These are phyloP conservation scores for Drosophila sp. DNA, from an alignment of 1,140 invertebrate species.

Conservation along the genomic window DNA sequence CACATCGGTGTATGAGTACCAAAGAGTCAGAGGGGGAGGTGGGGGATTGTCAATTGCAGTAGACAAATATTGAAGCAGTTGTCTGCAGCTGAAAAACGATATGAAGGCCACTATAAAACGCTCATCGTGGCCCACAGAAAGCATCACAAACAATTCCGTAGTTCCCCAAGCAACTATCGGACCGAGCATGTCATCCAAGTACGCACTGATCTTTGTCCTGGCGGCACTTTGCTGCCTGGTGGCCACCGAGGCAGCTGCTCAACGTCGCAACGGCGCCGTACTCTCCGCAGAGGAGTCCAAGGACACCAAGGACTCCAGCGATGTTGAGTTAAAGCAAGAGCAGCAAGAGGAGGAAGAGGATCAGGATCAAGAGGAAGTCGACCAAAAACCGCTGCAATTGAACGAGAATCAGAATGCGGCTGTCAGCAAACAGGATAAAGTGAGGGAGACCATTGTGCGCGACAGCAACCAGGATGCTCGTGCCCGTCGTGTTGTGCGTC, in stretches of 20 bases:
- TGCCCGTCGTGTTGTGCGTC: constrained; percentile 64
- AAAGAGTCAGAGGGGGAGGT: not conserved
- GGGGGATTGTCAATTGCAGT: constrained; percentile 37
- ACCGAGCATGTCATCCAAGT: constrained; percentile 57
- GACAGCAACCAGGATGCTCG: constrained; percentile 63
- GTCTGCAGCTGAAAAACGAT: not conserved
- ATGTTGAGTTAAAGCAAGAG: constrained; percentile 11
- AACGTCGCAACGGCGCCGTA: constrained; percentile 47
- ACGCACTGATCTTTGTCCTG: constrained; percentile 63
- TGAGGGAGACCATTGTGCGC: constrained; percentile 36
- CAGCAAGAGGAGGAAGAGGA: constrained; percentile 1
- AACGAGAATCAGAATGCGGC: constrained; percentile 39
- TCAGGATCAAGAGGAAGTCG: constrained; percentile 3
- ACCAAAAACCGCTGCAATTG: not conserved
- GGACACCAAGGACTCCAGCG: constrained; percentile 19
- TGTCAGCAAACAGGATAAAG: constrained; percentile 16
- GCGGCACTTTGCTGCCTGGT: constrained; percentile 69
- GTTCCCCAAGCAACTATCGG: constrained; percentile 57
- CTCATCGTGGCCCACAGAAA: constrained; percentile 11
- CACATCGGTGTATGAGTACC: not conserved
- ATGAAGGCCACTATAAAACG: constrained; percentile 56
- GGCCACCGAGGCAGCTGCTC: constrained; percentile 52
- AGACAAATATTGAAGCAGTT: constrained; percentile 72
- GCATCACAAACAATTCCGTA: constrained; percentile 73
- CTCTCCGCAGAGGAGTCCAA: constrained; percentile 15